phyloP scores from a whole-genome alignment of 2,113 vertebrate species.

The Verasper variegatus region DNA sequence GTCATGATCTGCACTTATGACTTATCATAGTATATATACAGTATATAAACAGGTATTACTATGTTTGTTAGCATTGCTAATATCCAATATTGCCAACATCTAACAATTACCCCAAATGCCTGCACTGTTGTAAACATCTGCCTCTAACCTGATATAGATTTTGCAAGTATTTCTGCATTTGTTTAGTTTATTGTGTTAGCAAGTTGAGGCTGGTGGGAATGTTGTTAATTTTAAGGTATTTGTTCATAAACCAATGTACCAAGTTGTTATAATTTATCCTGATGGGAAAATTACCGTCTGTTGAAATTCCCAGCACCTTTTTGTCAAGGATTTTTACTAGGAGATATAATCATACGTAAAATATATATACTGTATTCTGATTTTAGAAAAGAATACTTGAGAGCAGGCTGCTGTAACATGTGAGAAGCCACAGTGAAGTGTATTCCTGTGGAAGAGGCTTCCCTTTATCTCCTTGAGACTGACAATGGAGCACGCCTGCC shows the following conservation, averaged over 20 bases:
- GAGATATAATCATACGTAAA: background rate
- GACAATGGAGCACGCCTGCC: slow-evolving; percentile 56
- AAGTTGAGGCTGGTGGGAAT: too few relatives aligned
- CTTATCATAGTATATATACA: too few relatives aligned
- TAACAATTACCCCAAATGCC: too few relatives aligned
- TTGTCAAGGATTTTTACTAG: background rate
- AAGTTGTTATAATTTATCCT: background rate
- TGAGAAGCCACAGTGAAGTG: slow-evolving; percentile 10
- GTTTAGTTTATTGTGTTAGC: too few relatives aligned
- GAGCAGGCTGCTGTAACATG: slow-evolving; percentile 21
- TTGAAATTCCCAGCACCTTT: background rate
- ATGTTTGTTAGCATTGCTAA: too few relatives aligned
- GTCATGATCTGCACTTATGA: too few relatives aligned
- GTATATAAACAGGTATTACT: too few relatives aligned
- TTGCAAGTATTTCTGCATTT: too few relatives aligned
- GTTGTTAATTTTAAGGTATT: too few relatives aligned
- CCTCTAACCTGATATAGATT: too few relatives aligned
- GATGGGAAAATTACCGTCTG: background rate
- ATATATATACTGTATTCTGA: slow-evolving; percentile 16
- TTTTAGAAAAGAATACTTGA: slow-evolving; percentile 23
- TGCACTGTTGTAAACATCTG: too few relatives aligned
- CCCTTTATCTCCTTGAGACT: slow-evolving; percentile 61
- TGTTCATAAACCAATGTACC: background rate
- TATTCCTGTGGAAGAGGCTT: slow-evolving; percentile 53
- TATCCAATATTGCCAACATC: too few relatives aligned